Evolutionary conservation across 2,888 invertebrate species (phyloP).

Genomic region (Hoplodrina blanda): DNA sequence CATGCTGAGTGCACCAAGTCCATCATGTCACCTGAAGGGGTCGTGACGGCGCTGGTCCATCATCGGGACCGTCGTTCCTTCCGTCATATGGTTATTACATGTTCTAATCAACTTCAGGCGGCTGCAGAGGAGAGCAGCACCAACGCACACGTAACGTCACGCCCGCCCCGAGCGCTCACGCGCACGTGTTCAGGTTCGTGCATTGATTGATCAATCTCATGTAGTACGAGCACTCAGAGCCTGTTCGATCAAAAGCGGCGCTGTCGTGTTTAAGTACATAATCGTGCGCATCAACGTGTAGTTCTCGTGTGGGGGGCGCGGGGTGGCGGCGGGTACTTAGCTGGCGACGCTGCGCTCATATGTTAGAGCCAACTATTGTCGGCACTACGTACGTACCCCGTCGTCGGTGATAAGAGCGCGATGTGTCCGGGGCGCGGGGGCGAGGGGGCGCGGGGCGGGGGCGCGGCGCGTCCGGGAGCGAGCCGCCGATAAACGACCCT

Average conservation of each 20-base stretch:
- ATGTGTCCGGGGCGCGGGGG: slow-evolving; percentile 18
- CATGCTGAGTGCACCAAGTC: no score
- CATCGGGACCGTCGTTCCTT: no score
- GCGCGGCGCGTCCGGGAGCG: slow-evolving; percentile 32
- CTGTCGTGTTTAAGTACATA: not conserved
- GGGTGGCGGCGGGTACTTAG: slow-evolving; percentile 10
- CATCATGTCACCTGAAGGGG: no score
- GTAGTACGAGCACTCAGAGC: no score
- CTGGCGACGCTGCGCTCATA: slow-evolving; percentile 28
- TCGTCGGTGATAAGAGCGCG: slow-evolving; percentile 34
- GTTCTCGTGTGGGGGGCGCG: no score
- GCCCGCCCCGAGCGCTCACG: no score
- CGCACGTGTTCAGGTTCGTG: no score
- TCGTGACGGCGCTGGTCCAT: no score
- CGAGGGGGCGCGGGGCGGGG: slow-evolving; percentile 10
- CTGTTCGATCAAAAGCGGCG: not conserved
- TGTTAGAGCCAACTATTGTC: slow-evolving; percentile 38
- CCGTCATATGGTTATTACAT: no score
- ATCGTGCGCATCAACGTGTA: no score
- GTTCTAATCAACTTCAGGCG: no score
- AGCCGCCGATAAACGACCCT: slow-evolving; percentile 37
- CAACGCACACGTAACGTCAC: not conserved
- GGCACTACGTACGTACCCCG: slow-evolving; percentile 17
- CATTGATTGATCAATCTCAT: no score
- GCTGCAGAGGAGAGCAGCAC: not conserved